phyloP scores from a whole-genome alignment of 2,113 vertebrate genomes.

The Machaerirhynchus nigripectus region DNA sequence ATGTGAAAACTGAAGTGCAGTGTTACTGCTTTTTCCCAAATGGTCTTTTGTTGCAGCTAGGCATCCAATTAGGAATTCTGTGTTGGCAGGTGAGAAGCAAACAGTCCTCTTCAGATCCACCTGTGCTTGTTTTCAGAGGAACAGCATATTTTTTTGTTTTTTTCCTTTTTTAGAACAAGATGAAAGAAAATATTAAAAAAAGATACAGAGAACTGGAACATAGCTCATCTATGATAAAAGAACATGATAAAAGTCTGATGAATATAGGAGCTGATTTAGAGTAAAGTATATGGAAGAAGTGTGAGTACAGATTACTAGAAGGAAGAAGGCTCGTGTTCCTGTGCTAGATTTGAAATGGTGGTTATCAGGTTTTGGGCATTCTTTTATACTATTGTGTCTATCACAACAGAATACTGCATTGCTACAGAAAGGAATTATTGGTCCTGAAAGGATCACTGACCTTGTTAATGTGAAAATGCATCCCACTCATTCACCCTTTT shows the following conservation, averaged over 20 bases:
- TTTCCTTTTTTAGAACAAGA: neutral
- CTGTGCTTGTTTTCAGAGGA: neutral
- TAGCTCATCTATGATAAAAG: neutral
- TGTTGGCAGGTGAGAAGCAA: slow-evolving; percentile 35
- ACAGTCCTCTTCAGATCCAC: neutral
- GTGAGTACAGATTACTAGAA: neutral
- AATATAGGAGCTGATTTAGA: neutral
- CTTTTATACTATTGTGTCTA: neutral
- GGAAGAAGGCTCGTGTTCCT: neutral
- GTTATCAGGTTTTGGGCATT: neutral
- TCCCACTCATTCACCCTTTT: neutral
- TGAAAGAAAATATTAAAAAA: neutral
- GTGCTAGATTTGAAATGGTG: neutral
- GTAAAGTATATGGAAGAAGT: neutral
- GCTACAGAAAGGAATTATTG: neutral
- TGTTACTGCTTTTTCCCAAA: neutral
- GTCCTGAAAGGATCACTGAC: neutral
- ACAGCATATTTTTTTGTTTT: neutral
- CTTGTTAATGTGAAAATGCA: neutral
- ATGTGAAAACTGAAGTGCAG: neutral
- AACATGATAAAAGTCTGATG: neutral
- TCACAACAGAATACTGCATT: neutral
- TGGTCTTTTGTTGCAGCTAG: neutral
- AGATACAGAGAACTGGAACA: neutral
- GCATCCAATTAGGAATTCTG: slow-evolving; percentile 5